These are phyloP conservation scores for Cylindroiulus punctatus DNA, from an alignment of 2,888 invertebrate genomes.

Conservation along the genomic window DNA sequence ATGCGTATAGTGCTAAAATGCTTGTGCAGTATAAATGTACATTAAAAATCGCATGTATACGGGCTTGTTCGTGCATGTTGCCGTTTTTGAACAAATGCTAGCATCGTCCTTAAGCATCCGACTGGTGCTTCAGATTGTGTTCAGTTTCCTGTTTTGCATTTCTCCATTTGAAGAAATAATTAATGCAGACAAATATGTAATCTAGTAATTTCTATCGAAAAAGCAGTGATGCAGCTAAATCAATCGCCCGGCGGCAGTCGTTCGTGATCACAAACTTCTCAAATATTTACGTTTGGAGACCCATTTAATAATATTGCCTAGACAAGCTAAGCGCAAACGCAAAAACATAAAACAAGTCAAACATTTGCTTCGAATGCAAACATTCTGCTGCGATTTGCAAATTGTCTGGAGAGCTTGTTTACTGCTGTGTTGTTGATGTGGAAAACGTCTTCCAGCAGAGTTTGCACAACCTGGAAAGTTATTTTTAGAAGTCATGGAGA, in stretches of 20 bases:
- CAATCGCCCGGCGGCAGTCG: neutral
- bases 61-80: too few species aligned
- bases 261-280: neutral
- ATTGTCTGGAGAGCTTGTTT: neutral
- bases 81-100: neutral
- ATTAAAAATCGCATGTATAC: too few species aligned
- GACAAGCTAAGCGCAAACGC: neutral
- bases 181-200: constrained; percentile 22
- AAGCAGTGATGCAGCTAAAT: neutral
- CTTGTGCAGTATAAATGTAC: too few species aligned
- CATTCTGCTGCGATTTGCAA: neutral
- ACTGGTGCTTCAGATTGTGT: neutral
- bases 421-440: too few species aligned
- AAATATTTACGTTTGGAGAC: neutral
- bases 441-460: too few species aligned
- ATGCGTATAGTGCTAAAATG: too few species aligned
- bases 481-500: too few species aligned
- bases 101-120: neutral
- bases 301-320: neutral
- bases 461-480: too few species aligned
- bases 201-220: neutral
- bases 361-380: neutral
- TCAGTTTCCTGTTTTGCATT: neutral
- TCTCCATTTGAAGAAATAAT: neutral
- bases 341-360: neutral